Evolutionary conservation across 2,797 vertebrate species (phyloP), one percentile per base, ranked within the genome.

Genomic region (Pelobates cultripes): DNA sequence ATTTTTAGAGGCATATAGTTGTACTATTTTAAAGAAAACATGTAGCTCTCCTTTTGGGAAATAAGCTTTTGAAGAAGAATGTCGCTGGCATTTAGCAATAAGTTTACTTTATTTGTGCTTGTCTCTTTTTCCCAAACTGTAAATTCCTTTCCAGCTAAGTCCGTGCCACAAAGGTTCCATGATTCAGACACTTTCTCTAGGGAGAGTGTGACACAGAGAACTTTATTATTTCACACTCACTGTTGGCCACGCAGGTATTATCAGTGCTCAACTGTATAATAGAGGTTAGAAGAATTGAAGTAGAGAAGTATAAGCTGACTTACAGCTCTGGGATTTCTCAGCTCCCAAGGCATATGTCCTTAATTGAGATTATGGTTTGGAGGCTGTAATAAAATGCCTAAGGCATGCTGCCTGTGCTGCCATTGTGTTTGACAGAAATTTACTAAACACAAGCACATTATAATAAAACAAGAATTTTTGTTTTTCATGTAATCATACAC

Each of bases 351-450:
- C 84, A 81, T 83, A 57, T 87, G 76, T 73, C 83, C 75, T 86
- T 86, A 81, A 69, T 80, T 84, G 86, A 86, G 86, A 85, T 78
- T 80, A 78, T 60, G 55, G 43, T 86, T 87, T 87, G 86, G 80
- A 88, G 85, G 53, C 70, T 83, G 67, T 44, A 73, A 69, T 85
- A 81, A 86, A 79, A 69, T 79, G 84, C 79, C 68, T 44, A 63
- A 51, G 45, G 81, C 61, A 61, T 72, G 53, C 40, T 51, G 61
- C 66, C 69, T 70, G 43, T 44, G 47, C 63, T 7, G 55, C 75
- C 43, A 70, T 70, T 17, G 14, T 42, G 28, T 61, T 51, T 83
- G 70, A 78, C 81, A 78, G 7, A 17, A 45, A 5, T 45, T 8
- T 4, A 73, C 14, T 55, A 73, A 78, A 83, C 73, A 73, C 69